Evolutionary conservation across 35 echinoderm and acorn worm species (phyloP).

Genomic region (Ophioderma brevispina): DNA sequence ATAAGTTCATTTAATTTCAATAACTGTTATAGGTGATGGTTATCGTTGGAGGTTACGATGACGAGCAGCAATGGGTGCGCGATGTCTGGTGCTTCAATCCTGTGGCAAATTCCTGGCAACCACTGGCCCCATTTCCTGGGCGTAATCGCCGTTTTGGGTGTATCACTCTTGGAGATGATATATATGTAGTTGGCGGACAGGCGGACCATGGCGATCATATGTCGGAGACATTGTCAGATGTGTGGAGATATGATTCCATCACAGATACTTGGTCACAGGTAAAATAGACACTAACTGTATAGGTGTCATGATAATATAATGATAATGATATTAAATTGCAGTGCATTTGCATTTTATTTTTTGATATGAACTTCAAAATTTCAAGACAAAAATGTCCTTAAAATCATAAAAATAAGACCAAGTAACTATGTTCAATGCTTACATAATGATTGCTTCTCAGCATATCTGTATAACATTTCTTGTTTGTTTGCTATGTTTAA

Average conservation of each 20-base stretch:
- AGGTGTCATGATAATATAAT: too few relatives aligned
- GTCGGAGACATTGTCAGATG: slow-evolving; percentile 93
- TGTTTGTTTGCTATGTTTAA: too few relatives aligned
- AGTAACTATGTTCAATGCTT: too few relatives aligned
- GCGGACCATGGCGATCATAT: slow-evolving; percentile 79
- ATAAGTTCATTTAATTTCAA: too few relatives aligned
- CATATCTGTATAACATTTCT: too few relatives aligned
- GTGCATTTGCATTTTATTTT: too few relatives aligned
- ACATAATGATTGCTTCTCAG: too few relatives aligned
- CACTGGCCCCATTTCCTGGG: slow-evolving; percentile 86
- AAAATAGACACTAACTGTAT: too few relatives aligned
- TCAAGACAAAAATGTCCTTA: too few relatives aligned
- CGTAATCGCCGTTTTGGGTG: slow-evolving; percentile 86
- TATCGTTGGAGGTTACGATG: slow-evolving; percentile 87
- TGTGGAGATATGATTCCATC: slow-evolving; percentile 92
- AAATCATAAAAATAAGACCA: too few relatives aligned
- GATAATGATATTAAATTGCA: too few relatives aligned
- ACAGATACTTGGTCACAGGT: slow-evolving; percentile 84
- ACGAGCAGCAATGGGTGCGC: slow-evolving; percentile 81
- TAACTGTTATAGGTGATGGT: slow-evolving; percentile 90
- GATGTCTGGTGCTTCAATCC: slow-evolving; percentile 92
- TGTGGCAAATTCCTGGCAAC: slow-evolving; percentile 62
- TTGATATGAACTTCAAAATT: too few relatives aligned
- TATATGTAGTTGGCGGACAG: slow-evolving; percentile 95
- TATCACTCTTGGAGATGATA: slow-evolving; percentile 80